These are phyloP conservation scores for Erythrocercus mccallii DNA, from an alignment of 2,113 vertebrate genomes.

Conservation along the genomic window DNA sequence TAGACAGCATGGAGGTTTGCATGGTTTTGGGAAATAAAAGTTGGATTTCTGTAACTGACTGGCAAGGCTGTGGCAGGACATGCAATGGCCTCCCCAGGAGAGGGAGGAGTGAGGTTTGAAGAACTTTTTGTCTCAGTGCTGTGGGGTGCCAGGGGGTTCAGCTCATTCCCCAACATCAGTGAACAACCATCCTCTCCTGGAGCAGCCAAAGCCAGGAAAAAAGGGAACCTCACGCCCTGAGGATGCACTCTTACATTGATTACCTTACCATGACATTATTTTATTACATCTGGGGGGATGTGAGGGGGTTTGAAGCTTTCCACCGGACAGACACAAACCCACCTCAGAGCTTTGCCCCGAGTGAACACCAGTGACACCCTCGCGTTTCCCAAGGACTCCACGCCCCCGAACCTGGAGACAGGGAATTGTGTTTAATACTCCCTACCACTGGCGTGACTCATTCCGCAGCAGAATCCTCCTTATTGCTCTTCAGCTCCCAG, in stretches of 20 bases:
- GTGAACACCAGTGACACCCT: accelerated
- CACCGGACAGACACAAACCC: neutral
- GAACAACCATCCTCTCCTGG: neutral
- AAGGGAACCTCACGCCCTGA: accelerated
- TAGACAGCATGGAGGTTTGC: neutral
- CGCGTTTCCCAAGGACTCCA: accelerated
- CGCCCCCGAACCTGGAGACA: neutral
- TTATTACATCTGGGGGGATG: neutral
- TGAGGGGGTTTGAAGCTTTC: neutral
- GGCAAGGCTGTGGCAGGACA: neutral
- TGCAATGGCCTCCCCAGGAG: neutral
- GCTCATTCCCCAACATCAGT: neutral
- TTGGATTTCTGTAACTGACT: neutral
- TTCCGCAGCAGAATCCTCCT: neutral
- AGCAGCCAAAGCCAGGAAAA: neutral
- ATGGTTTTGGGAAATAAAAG: neutral
- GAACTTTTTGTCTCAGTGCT: neutral
- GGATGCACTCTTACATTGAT: neutral
- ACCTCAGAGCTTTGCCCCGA: accelerated
- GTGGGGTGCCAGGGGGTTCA: neutral
- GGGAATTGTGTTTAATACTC: neutral
- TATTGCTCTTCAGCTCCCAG: neutral
- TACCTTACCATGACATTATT: neutral
- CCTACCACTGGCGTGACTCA: neutral
- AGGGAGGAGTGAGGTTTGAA: neutral